Evolutionary conservation across 2,113 vertebrate species (phyloP).

Genomic region (Gymnogyps californianus): DNA sequence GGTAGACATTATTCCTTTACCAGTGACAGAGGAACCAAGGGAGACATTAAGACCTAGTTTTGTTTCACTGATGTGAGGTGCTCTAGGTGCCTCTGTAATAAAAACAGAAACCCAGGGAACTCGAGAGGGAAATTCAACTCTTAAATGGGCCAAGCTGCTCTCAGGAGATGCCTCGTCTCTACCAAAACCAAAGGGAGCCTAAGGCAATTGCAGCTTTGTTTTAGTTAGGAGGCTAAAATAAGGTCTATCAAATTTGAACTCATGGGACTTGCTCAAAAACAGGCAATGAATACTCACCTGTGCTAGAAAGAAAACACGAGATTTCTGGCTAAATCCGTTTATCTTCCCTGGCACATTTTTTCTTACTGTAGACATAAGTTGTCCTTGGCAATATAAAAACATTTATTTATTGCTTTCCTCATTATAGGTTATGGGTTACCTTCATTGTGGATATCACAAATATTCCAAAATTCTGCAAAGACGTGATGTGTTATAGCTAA

Average conservation of each 20-base stretch:
- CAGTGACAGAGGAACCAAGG: not conserved
- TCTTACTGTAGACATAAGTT: not conserved
- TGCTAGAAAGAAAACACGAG: not conserved
- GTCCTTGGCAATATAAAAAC: not conserved
- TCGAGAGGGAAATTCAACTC: not conserved
- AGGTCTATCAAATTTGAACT: not conserved
- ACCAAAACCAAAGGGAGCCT: not conserved
- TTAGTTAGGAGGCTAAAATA: not conserved
- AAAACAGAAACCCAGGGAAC: not conserved
- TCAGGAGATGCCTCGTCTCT: not conserved
- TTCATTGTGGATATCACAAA: not conserved
- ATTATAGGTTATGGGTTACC: not conserved
- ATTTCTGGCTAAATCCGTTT: not conserved
- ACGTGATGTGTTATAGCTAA: not conserved
- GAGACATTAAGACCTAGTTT: not conserved
- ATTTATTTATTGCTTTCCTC: not conserved
- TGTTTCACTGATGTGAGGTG: not conserved
- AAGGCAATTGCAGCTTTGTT: not conserved
- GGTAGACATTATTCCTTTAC: not conserved
- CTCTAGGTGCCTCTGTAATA: not conserved
- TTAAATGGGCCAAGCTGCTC: not conserved
- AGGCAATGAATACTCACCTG: not conserved
- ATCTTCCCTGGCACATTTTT: not conserved
- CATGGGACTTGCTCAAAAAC: not conserved
- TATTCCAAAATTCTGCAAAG: not conserved